Evolutionary conservation across 2,797 vertebrate genomes (phyloP).

Genomic region (Hydrolagus colliei): DNA sequence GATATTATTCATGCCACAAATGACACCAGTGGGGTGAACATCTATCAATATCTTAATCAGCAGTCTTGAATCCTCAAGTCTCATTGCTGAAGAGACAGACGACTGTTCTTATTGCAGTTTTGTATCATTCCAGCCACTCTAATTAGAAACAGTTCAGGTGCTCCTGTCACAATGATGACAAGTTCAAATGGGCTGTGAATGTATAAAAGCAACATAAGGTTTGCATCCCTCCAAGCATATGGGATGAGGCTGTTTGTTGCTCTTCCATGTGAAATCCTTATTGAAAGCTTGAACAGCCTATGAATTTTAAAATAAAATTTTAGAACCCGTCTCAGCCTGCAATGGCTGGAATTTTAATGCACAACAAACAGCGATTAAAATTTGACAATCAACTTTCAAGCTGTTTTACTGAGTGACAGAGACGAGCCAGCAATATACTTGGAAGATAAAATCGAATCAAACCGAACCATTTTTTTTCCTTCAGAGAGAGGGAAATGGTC

Average conservation of each 20-base stretch:
- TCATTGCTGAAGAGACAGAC: not conserved
- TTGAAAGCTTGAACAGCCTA: slow-evolving; percentile 1
- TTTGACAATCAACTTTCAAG: not conserved
- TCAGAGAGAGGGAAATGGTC: not conserved
- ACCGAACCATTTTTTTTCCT: not conserved
- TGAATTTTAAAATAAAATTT: slow-evolving; percentile 25
- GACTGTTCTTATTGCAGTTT: not conserved
- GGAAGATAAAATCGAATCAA: not conserved
- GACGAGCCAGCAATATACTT: too few relatives aligned
- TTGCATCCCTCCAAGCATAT: slow-evolving; percentile 14
- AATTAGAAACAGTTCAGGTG: slow-evolving; percentile 27
- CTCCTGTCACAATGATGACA: slow-evolving; percentile 22
- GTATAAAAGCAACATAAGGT: not conserved
- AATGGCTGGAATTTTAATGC: slow-evolving; percentile 16
- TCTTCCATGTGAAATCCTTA: not conserved
- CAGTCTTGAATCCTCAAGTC: not conserved
- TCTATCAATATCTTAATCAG: slow-evolving; percentile 26
- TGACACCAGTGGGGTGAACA: not conserved
- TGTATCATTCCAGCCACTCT: not conserved
- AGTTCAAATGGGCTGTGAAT: slow-evolving; percentile 25
- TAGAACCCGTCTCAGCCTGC: not conserved
- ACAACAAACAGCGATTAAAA: slow-evolving; percentile 23
- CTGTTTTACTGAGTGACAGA: slow-evolving; percentile 1
- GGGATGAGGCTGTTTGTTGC: slow-evolving; percentile 15
- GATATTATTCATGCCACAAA: slow-evolving; percentile 28